Evolutionary conservation across 2,888 invertebrate species (phyloP), one percentile per base, ranked within the genome.

Genomic region (Limnephilus lunatus): DNA sequence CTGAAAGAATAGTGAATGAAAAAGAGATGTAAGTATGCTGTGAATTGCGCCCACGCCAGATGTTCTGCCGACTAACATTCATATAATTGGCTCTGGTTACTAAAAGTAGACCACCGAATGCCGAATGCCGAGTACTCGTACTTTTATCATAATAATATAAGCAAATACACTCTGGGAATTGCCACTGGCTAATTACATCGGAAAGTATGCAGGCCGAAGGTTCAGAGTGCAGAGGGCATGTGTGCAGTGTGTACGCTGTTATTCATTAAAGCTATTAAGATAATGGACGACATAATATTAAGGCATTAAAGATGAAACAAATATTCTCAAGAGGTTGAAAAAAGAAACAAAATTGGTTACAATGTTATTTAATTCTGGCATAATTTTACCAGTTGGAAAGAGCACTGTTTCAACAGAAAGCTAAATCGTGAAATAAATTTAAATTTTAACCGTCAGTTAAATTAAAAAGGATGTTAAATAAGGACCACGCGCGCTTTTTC

Each of bases 41-140:
- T 83, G 25, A 25, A 35, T 83, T 83, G 31, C 35, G 32, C 35
- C 35, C 83, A 39, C 25, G 35, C 83, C 83, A 83, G 32, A 35
- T 32, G 35, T 83, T 39, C 83, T 15, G 11, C 83, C 83, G 32
- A 12, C 83, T 25, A 83, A 32, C 35, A 25, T 9, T 39, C 83
- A 83, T 35, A 83, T 83, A 83, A 83, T 83, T 83, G 83, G 35
- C 83, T 83, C 35, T 25, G 35, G 35, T 83, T 25, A 39, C 25
- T 83, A 39, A 35, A 83, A 35, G 83, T 35, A 32, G 83, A 83
- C 83, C 83, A 32, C 83, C 7, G 83, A 83, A n/a, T 83, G 39
- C 35, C 39, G 25, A 83, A 3, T 35, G 35, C 83, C 83, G 35
- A 19, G 35, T 35, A 35, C n/a, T n/a, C 4, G 35, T 32, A 83